Conservation (phyloP, 1,140 invertebrate species). For the Aricia agestis region DNA sequence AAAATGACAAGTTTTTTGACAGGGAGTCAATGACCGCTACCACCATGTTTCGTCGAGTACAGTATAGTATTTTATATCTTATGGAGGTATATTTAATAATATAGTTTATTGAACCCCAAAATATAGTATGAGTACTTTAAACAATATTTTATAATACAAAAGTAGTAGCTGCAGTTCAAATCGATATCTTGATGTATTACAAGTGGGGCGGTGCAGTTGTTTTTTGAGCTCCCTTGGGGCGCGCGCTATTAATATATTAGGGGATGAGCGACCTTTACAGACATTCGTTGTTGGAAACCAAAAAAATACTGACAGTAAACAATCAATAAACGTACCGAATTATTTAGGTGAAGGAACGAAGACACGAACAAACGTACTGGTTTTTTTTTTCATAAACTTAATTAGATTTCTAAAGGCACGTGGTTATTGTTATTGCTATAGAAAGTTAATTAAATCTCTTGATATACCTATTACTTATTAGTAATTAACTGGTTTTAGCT, state of each 20-base stretch:
- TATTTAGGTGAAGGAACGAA: neutral
- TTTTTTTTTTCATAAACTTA: neutral
- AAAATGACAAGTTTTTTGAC: no score
- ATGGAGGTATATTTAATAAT: no score
- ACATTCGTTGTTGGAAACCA: constrained; percentile 48
- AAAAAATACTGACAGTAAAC: constrained; percentile 46
- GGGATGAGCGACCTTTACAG: constrained; percentile 59
- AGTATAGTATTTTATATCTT: no score
- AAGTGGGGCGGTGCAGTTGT: constrained; percentile 40
- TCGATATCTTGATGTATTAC: constrained; percentile 62
- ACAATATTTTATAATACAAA: neutral
- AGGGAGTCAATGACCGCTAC: no score
- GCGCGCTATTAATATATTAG: constrained; percentile 54
- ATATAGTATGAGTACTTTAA: no score
- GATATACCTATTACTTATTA: no score
- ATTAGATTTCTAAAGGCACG: no score
- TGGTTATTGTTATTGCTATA: no score
- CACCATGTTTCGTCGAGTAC: no score
- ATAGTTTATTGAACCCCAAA: no score
- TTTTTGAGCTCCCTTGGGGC: constrained; percentile 53
- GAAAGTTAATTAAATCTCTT: no score
- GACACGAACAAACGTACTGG: no score
- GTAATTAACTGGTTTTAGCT: neutral
- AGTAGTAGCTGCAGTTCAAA: constrained; percentile 34
- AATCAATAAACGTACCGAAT: neutral